A percentile compares a stretch with the other conserved stretches of the same genome.
phyloP scores from a whole-genome alignment of 2,888 invertebrate genomes.

The Erebia aethiops region DNA sequence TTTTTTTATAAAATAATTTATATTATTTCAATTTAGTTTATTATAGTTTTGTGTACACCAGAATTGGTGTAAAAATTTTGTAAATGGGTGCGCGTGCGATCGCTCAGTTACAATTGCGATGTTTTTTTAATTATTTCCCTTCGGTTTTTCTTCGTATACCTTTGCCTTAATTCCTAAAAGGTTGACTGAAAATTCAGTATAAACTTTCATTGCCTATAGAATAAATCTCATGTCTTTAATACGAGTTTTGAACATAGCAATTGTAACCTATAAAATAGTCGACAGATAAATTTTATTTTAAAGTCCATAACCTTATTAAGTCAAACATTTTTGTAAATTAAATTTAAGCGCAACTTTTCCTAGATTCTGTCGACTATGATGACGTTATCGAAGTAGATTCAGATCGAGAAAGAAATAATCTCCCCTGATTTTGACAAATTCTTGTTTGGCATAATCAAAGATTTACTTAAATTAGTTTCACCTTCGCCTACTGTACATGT shows the following conservation, averaged over 20 bases:
- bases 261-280: slow-evolving; percentile 1
- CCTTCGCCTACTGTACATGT: too few relatives aligned
- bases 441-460: too few relatives aligned
- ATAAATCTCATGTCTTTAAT: background rate
- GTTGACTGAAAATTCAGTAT: too few relatives aligned
- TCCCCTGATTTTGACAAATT: too few relatives aligned
- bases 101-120: background rate
- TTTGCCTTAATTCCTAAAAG: too few relatives aligned
- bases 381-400: background rate
- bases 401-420: too few relatives aligned
- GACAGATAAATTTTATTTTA: background rate
- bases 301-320: too few relatives aligned
- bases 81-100: slow-evolving; percentile 17
- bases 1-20: background rate
- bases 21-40: background rate
- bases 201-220: too few relatives aligned
- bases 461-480: too few relatives aligned
- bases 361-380: slow-evolving; percentile 1
- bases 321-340: too few relatives aligned
- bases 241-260: background rate
- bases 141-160: background rate
- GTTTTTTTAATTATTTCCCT: background rate
- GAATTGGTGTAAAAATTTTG: background rate
- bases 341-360: background rate
- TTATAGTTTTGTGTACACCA: background rate